Evolutionary conservation across 2,797 vertebrate genomes (phyloP).

Genomic region (Clangula hyemalis): DNA sequence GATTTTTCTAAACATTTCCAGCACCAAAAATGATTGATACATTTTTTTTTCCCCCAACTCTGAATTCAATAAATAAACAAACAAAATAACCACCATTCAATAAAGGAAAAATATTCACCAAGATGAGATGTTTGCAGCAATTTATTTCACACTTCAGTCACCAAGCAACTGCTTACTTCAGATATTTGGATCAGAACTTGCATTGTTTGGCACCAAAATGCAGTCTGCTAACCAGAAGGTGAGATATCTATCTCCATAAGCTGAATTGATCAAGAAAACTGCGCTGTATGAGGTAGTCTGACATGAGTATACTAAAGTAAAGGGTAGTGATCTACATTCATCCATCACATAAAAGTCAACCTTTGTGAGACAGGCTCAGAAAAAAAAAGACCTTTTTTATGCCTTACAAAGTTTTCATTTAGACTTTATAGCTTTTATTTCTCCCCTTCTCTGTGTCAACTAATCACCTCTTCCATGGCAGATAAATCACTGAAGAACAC

Average conservation of each 20-base stretch:
- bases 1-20: not conserved
- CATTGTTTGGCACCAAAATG: not conserved
- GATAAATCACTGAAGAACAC: slow-evolving; percentile 45
- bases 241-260: not conserved
- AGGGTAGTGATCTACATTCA: slow-evolving; percentile 33
- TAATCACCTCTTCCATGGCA: slow-evolving; percentile 15
- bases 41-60: not conserved
- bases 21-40: not conserved
- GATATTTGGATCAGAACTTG: not conserved
- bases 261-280: slow-evolving; percentile 1
- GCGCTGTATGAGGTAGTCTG: not conserved
- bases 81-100: not conserved
- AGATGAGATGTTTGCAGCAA: not conserved
- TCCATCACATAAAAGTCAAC: slow-evolving; percentile 50
- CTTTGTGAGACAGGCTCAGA: slow-evolving; percentile 3
- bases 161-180: not conserved
- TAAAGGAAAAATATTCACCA: slow-evolving; percentile 14
- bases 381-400: slow-evolving; percentile 8
- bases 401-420: slow-evolving; percentile 45
- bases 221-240: not conserved
- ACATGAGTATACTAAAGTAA: slow-evolving; percentile 35
- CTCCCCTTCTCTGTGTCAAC: slow-evolving; percentile 10
- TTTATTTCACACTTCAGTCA: slow-evolving; percentile 52
- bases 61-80: slow-evolving; percentile 25
- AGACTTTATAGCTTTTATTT: slow-evolving; percentile 41